phyloP scores from a whole-genome alignment of 2,113 vertebrate species.

The Brachypodius melanocephalos region DNA sequence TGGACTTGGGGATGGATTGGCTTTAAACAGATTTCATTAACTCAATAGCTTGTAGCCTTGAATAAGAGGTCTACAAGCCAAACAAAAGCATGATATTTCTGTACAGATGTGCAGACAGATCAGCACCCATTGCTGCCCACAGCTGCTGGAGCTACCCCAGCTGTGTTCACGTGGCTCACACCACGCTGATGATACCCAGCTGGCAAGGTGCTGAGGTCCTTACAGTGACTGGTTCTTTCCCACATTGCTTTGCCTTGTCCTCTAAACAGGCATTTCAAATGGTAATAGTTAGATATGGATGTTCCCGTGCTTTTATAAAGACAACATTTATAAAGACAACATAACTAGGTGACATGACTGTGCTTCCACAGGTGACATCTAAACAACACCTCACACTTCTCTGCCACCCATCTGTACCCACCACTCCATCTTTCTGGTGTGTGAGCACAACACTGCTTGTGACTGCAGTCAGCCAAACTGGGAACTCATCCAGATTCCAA shows the following conservation, averaged over 20 bases:
- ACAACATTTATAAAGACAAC: rapidly evolving
- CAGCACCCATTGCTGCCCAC: background rate
- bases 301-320: background rate
- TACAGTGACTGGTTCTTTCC: background rate
- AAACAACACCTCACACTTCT: background rate
- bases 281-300: background rate
- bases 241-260: background rate
- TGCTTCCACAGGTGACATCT: background rate
- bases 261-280: background rate
- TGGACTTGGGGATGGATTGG: background rate
- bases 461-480: background rate
- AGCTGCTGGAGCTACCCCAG: background rate
- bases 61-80: background rate
- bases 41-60: background rate
- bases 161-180: background rate
- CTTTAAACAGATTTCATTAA: background rate
- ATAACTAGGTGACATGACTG: background rate
- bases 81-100: background rate
- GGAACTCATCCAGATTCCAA: background rate
- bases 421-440: background rate
- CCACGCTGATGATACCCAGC: background rate
- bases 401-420: rapidly evolving
- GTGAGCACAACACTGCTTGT: background rate
- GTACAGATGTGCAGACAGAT: background rate
- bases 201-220: background rate